These are phyloP conservation scores for Plestiodon gilberti DNA, from an alignment of 2,113 vertebrate genomes.

Conservation along the genomic window DNA sequence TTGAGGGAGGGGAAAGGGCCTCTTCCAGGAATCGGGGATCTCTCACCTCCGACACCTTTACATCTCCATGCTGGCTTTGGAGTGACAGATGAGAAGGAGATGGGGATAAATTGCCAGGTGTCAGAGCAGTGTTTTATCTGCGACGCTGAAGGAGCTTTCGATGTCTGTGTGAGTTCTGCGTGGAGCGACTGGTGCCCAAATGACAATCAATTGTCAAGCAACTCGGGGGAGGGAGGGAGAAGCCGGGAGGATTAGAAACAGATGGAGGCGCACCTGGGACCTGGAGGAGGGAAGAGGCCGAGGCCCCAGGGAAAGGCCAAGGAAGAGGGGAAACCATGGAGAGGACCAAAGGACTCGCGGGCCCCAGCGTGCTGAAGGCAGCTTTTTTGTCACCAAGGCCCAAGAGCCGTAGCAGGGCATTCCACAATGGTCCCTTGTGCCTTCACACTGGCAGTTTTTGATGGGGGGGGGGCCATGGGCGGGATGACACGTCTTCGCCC, in stretches of 20 bases:
- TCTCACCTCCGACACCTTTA: not conserved
- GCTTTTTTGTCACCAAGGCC: not conserved
- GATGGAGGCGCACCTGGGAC: not conserved
- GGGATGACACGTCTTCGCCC: no score
- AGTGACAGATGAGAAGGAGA: constrained; percentile 25
- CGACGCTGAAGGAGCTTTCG: not conserved
- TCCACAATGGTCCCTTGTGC: not conserved
- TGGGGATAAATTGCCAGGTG: constrained; percentile 29
- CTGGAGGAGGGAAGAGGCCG: not conserved
- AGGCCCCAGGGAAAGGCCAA: no score
- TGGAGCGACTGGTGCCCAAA: fast-evolving
- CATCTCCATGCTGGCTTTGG: not conserved
- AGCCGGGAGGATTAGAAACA: not conserved
- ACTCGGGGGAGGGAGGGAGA: not conserved
- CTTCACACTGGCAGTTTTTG: no score
- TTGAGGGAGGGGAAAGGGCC: not conserved
- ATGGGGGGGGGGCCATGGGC: no score
- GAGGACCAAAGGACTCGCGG: no score
- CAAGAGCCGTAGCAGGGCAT: not conserved
- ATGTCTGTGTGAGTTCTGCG: not conserved
- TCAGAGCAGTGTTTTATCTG: fast-evolving
- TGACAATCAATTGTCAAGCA: not conserved
- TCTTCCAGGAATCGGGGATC: not conserved
- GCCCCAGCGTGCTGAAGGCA: not conserved
- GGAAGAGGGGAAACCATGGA: no score